Base-by-base conservation (phyloP, 2,888 invertebrate species). In the Latheticus oryzae region DNA sequence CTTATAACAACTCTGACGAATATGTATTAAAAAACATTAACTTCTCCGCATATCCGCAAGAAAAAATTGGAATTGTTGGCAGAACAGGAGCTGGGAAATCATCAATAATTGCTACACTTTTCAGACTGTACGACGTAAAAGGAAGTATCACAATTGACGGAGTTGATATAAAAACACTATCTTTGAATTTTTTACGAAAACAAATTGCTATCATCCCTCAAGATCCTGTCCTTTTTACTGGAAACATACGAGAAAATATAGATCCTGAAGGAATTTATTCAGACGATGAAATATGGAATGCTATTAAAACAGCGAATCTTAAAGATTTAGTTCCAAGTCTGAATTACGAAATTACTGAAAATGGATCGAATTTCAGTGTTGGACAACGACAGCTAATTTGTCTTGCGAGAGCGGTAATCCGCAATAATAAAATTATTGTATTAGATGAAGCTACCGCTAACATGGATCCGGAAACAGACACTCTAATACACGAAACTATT, bases 81-180 rank as follows among this genome's bases (percentile, higher is more conserved):
- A 79, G 93, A 68, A 93, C 93, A 0, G 93, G 93, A 0, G 92
- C 93, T 1, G 93, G 92, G 7, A 91, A 91, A 75, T 88, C 89
- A 0, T 90, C 90, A 0, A 77, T 91, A 37, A 87, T 91, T 67
- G 82, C 89, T 0, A 88, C 90, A 1, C 78, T 95, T 15, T 95
- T 94, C 78, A 79, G 87, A 48, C 57, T 97, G 58, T 88, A 91
- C 5, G 88, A 88, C 58, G 82, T 88, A 42, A 86, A 87, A 35
- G 97, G 97, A 0, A 80, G 83, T 13, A 88, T 97, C 23, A 75
- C 84, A 52, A 70, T 74, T 37, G 73, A 73, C 43, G 68, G 28
- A 53, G 65, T 71, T 1, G 65, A 72, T 53, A 71, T 66, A 2
- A 69, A 70, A 43, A 68, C 68, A 0, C 76, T 87, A 13, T 82